A percentile compares a stretch with the other conserved stretches of the same genome.
phyloP scores from a whole-genome alignment of 2,797 vertebrate genomes.

The Rhadinocentrus ornatus region DNA sequence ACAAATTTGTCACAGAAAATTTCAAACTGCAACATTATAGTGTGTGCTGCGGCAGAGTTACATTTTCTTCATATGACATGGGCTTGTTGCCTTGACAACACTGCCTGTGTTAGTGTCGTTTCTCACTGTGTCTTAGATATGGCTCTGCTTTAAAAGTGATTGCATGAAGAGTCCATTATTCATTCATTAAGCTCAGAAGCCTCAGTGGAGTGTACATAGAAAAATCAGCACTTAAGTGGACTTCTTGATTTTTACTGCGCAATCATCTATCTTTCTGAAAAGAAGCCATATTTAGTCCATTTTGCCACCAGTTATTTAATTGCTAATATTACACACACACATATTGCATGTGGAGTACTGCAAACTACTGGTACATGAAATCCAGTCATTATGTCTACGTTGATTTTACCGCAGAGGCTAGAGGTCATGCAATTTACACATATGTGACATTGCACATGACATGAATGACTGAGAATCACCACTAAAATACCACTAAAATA shows the following conservation, averaged over 20 bases:
- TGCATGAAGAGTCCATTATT: constrained; percentile 4
- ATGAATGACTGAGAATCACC: no score
- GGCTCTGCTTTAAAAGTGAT: constrained; percentile 10
- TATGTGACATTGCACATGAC: no score
- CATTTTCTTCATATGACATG: constrained; percentile 14
- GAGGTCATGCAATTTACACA: no score
- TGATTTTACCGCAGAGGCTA: no score
- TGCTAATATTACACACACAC: not conserved
- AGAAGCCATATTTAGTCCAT: not conserved
- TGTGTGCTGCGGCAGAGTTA: constrained; percentile 12
- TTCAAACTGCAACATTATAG: not conserved
- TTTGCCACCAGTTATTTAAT: not conserved
- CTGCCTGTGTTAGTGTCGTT: not conserved
- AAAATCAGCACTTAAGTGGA: not conserved
- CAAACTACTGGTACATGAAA: no score
- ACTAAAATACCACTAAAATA: no score
- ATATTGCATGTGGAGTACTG: not conserved
- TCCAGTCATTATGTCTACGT: no score
- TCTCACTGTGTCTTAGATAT: constrained; percentile 12
- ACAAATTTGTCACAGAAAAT: not conserved
- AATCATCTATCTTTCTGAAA: not conserved
- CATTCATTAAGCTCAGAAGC: constrained; percentile 3
- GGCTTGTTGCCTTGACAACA: constrained; percentile 31
- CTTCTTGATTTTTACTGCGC: not conserved
- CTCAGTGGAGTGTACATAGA: not conserved